Evolutionary conservation across 37 sponge, comb jelly and placozoan species (phyloP).

Genomic region (Petrosia ficiformis): DNA sequence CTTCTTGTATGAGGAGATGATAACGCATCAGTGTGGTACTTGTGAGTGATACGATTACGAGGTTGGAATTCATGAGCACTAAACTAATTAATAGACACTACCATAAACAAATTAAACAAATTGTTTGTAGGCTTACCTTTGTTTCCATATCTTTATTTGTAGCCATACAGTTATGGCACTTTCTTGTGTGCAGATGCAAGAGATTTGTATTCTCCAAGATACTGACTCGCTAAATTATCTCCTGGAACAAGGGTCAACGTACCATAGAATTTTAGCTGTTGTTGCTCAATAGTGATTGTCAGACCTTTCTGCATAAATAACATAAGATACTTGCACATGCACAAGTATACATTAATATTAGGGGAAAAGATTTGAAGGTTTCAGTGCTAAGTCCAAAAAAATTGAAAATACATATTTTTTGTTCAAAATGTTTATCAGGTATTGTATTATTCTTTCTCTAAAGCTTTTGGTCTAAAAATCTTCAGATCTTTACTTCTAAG

Average conservation of each 20-base stretch:
- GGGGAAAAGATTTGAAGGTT: no score
- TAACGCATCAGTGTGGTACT: background rate
- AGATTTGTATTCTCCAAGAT: background rate
- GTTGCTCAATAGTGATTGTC: background rate
- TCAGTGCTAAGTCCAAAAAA: no score
- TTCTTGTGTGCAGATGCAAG: background rate
- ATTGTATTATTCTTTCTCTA: no score
- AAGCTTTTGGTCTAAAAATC: no score
- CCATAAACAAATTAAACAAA: background rate
- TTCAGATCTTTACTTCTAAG: no score
- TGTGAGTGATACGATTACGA: background rate
- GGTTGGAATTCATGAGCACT: background rate
- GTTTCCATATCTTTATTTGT: conserved; percentile 4
- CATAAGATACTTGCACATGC: no score
- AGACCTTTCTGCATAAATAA: background rate
- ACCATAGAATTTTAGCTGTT: background rate
- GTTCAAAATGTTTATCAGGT: no score
- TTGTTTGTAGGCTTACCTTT: background rate
- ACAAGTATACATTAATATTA: no score
- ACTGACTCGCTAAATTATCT: conserved; percentile 12
- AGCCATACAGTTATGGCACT: conserved; percentile 3
- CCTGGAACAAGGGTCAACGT: background rate
- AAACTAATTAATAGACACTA: background rate
- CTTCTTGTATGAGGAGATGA: background rate
- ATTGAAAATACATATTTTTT: no score